Conservation (phyloP, 2,797 vertebrate species). For the Rhincodon typus region DNA sequence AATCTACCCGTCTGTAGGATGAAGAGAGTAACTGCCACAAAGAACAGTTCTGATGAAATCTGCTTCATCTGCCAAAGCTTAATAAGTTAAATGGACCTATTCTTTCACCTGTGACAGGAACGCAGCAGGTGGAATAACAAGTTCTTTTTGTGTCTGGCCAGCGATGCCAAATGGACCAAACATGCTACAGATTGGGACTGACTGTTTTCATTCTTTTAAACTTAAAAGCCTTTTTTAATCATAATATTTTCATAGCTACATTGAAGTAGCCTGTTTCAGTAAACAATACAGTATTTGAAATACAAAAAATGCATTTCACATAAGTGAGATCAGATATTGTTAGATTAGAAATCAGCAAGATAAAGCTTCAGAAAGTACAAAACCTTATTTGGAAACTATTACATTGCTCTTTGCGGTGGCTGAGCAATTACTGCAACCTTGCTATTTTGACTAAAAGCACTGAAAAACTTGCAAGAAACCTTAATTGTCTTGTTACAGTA, state of each 20-base stretch:
- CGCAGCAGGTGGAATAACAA: slow-evolving; percentile 64
- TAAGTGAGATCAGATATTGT: neutral
- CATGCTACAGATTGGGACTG: slow-evolving; percentile 45
- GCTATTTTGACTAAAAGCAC: slow-evolving; percentile 24
- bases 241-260: slow-evolving; percentile 17
- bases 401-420: neutral
- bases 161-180: slow-evolving; percentile 60
- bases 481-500: slow-evolving; percentile 27
- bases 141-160: slow-evolving; percentile 51
- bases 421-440: slow-evolving; percentile 21
- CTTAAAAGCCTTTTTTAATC: neutral
- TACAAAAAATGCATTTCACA: slow-evolving; percentile 16
- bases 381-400: neutral
- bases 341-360: slow-evolving; percentile 17
- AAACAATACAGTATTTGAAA: slow-evolving; percentile 27
- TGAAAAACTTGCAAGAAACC: slow-evolving; percentile 33
- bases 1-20: slow-evolving; percentile 35
- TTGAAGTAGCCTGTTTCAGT: slow-evolving; percentile 16
- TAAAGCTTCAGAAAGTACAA: slow-evolving; percentile 25
- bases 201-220: slow-evolving; percentile 23
- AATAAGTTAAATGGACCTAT: slow-evolving; percentile 63
- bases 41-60: slow-evolving; percentile 45
- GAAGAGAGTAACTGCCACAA: slow-evolving; percentile 35
- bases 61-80: slow-evolving; percentile 70
- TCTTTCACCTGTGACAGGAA: slow-evolving; percentile 51